Evolutionary conservation across 2,797 vertebrate genomes (phyloP).

Genomic region (Chelmon rostratus): DNA sequence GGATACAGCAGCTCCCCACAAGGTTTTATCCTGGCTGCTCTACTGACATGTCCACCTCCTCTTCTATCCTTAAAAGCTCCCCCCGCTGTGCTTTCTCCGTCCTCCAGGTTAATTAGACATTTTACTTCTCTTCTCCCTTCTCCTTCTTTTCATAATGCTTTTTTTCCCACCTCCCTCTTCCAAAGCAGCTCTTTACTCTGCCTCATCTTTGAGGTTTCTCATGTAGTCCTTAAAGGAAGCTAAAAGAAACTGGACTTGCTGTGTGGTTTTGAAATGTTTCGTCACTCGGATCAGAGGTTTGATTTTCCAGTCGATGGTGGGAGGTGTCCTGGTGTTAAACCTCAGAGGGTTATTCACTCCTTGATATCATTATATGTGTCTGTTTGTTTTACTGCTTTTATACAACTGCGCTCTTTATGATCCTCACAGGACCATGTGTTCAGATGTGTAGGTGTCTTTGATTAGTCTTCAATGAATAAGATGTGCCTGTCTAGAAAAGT

Average conservation of each 20-base stretch:
- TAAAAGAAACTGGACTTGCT: slow-evolving; percentile 22
- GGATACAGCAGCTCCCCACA: slow-evolving; percentile 27
- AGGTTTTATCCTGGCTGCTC: slow-evolving; percentile 27
- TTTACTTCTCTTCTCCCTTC: neutral
- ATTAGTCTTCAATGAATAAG: neutral
- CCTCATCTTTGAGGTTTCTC: slow-evolving; percentile 18
- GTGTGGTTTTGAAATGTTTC: slow-evolving; percentile 39
- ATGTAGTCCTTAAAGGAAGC: neutral
- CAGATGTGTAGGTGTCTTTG: neutral
- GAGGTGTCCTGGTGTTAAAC: neutral
- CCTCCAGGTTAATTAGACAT: slow-evolving; percentile 30
- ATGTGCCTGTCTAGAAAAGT: neutral
- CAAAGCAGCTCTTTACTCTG: neutral
- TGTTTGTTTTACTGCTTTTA: neutral
- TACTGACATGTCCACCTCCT: slow-evolving; percentile 33
- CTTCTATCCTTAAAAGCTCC: neutral
- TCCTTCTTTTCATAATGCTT: neutral
- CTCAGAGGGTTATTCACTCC: neutral
- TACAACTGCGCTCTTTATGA: neutral
- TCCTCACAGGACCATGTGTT: neutral
- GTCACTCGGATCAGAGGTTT: slow-evolving; percentile 18
- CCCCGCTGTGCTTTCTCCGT: neutral
- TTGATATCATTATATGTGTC: neutral
- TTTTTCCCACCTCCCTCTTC: neutral
- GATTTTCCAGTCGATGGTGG: neutral